phyloP scores from a whole-genome alignment of 2,797 vertebrate genomes.

The Notolepis coatsorum region DNA sequence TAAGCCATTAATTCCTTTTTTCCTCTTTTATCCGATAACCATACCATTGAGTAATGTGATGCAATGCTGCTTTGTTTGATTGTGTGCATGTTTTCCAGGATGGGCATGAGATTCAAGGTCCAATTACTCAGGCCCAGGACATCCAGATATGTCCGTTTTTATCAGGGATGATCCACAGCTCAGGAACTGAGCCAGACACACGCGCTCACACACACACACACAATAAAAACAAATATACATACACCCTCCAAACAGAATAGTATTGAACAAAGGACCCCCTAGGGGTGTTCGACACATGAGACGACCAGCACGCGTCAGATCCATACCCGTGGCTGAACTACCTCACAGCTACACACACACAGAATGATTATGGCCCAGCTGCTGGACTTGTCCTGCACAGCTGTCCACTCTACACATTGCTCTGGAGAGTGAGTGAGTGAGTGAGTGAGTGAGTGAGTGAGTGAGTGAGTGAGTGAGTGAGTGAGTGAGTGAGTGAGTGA shows the following conservation, averaged over 20 bases:
- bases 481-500: no score
- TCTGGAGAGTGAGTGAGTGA: no score
- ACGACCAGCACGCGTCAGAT: background rate
- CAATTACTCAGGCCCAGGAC: slow-evolving; percentile 55
- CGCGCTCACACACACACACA: slow-evolving; percentile 12
- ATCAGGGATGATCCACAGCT: slow-evolving; percentile 50
- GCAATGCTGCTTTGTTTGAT: background rate
- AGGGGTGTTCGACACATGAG: background rate
- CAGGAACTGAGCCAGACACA: slow-evolving; percentile 15
- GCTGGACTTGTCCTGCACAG: background rate
- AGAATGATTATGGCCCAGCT: background rate
- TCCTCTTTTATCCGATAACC: slow-evolving; percentile 44
- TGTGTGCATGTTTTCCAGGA: slow-evolving; percentile 34
- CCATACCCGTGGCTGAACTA: background rate
- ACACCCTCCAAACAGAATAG: background rate
- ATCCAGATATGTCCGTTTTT: slow-evolving; percentile 43
- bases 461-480: no score
- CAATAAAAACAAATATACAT: slow-evolving; percentile 14
- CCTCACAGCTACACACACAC: no score
- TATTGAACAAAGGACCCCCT: background rate
- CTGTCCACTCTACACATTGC: no score
- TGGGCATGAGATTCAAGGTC: slow-evolving; percentile 51
- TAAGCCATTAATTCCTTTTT: slow-evolving; percentile 28
- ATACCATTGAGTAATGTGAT: slow-evolving; percentile 32
- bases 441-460: no score